Evolutionary conservation across 2,797 vertebrate genomes (phyloP).

Genomic region (Corythornis leucogaster): DNA sequence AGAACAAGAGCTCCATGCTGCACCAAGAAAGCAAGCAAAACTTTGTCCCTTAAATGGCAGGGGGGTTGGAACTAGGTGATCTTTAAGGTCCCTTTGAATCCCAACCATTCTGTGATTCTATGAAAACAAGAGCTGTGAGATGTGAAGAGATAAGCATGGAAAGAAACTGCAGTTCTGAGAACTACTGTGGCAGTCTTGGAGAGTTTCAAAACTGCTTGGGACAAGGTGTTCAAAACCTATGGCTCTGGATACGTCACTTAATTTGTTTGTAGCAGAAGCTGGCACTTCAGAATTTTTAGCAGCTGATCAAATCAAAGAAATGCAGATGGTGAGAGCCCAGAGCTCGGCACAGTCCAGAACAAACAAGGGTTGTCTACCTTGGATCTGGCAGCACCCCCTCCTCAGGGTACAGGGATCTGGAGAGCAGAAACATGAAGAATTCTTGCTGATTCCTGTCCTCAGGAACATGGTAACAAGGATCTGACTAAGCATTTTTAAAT

Average conservation of each 20-base stretch:
- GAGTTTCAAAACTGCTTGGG: not conserved
- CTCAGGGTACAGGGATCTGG: not conserved
- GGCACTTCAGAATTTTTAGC: not conserved
- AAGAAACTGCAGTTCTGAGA: not conserved
- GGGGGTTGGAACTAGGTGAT: not conserved
- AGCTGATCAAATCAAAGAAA: not conserved
- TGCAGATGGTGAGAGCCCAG: not conserved
- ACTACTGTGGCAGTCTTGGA: not conserved
- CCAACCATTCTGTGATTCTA: not conserved
- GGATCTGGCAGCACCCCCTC: not conserved
- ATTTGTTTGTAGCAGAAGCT: not conserved
- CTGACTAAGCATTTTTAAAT: slow-evolving; percentile 1
- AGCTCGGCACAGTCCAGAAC: not conserved
- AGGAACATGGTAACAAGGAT: not conserved
- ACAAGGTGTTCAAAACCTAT: not conserved
- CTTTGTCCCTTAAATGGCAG: not conserved
- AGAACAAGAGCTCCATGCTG: not conserved
- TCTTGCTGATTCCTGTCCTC: not conserved
- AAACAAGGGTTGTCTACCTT: not conserved
- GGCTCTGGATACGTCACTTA: not conserved
- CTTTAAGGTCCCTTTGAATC: not conserved
- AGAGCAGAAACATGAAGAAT: not conserved
- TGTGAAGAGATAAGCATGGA: not conserved
- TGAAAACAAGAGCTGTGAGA: not conserved
- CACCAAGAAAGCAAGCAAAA: not conserved